Conservation (phyloP, 2,888 invertebrate species). For the Trypoxylon attenuatum region DNA sequence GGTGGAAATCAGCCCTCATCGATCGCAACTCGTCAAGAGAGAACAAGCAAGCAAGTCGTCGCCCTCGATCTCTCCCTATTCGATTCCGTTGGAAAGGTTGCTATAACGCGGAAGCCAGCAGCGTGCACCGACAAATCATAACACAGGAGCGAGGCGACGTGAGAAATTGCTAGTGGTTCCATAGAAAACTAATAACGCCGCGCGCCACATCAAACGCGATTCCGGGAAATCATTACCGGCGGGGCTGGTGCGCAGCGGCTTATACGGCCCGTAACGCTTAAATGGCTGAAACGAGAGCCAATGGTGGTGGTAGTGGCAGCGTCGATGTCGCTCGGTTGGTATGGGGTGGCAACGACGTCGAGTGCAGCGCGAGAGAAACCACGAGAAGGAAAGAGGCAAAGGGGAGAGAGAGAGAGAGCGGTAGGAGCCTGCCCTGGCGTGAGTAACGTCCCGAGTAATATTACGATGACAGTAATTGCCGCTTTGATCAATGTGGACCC, state of each 20-base stretch:
- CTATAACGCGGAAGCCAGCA: slow-evolving; percentile 10
- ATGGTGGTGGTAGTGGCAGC: slow-evolving; percentile 1
- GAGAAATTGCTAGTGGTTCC: slow-evolving; percentile 56
- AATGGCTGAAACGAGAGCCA: slow-evolving; percentile 31
- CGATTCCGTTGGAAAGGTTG: too few species aligned
- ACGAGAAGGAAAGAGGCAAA: slow-evolving; percentile 3
- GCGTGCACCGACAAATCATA: slow-evolving; percentile 48
- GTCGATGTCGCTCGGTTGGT: not conserved
- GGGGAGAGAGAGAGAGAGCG: slow-evolving; percentile 29
- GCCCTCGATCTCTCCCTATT: too few species aligned
- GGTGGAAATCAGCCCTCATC: too few species aligned
- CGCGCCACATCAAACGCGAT: slow-evolving; percentile 62
- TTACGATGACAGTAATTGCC: slow-evolving; percentile 73
- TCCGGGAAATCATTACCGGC: slow-evolving; percentile 63
- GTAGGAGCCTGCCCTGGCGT: slow-evolving; percentile 48
- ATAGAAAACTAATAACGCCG: slow-evolving; percentile 62
- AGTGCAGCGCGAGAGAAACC: slow-evolving; percentile 28
- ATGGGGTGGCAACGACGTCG: not conserved
- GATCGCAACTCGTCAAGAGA: too few species aligned
- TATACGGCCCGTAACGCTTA: slow-evolving; percentile 46
- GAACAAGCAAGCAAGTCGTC: too few species aligned
- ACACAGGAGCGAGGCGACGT: slow-evolving; percentile 43
- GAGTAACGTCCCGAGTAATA: slow-evolving; percentile 71
- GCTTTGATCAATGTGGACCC: slow-evolving; percentile 71
- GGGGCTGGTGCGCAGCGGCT: slow-evolving; percentile 35